phyloP scores from a whole-genome alignment of 2,113 vertebrate species.

The Ammodytes marinus region DNA sequence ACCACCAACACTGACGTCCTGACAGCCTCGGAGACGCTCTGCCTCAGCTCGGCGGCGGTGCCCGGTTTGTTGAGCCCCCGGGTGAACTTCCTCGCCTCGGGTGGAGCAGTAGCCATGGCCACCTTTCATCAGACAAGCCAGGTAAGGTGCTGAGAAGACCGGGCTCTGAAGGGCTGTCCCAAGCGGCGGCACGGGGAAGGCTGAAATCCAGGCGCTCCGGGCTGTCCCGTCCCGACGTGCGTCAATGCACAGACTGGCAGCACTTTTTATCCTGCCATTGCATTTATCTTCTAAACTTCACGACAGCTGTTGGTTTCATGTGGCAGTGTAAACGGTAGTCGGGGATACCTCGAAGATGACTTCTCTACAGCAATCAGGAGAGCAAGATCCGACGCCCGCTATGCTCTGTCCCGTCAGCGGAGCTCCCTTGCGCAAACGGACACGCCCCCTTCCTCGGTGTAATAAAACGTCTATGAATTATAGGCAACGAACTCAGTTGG shows the following conservation, averaged over 20 bases:
- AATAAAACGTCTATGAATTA: not conserved
- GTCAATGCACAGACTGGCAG: constrained; percentile 22
- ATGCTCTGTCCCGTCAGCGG: constrained; percentile 40
- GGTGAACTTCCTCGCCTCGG: constrained; percentile 95
- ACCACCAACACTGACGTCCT: constrained; percentile 92
- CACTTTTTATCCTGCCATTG: constrained; percentile 27
- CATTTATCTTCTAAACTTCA: constrained; percentile 2
- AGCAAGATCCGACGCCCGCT: constrained; percentile 18
- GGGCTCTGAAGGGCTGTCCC: not conserved
- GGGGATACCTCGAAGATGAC: not conserved
- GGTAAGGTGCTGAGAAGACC: not conserved
- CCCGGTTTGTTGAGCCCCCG: constrained; percentile 93
- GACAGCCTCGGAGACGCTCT: constrained; percentile 95
- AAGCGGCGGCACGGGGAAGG: not conserved
- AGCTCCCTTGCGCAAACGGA: constrained; percentile 36
- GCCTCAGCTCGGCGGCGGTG: constrained; percentile 94
- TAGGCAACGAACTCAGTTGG: not conserved
- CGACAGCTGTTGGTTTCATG: no score
- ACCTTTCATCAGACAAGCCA: constrained; percentile 40
- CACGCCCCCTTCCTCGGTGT: constrained; percentile 46
- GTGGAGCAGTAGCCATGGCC: constrained; percentile 81
- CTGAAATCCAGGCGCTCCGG: not conserved
- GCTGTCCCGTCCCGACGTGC: constrained; percentile 10
- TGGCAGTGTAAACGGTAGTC: not conserved
- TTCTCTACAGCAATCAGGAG: not conserved